Evolutionary conservation across 2,888 invertebrate species (phyloP), one percentile per base, ranked within the genome.

Genomic region (Craniophora ligustri): DNA sequence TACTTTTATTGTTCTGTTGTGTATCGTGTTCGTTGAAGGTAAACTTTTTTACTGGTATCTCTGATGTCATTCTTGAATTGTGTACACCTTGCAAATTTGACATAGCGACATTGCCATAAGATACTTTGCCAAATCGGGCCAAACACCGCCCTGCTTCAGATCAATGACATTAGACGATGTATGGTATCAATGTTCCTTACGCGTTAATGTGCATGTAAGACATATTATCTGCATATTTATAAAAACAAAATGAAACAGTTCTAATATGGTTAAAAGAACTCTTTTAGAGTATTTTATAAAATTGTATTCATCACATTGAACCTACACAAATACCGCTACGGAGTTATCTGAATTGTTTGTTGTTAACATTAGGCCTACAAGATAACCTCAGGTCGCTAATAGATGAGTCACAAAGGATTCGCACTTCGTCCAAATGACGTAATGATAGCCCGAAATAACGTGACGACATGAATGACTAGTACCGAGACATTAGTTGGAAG

Each of bases 391-490:
- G 50, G 39, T 58, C 49, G 39, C 18, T 40, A 46, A 45, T 62
- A 34, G 11, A 38, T 69, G 65, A 60, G 39, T 61, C 40, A 65
- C 40, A 57, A 50, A 54, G 26, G 57, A 70, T 62, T 54, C 46
- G 40, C 39, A 46, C 47, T 63, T 53, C 35, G 35, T 47, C 36
- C 15, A 28, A 44, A 70, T 71, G 74, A 71, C 71, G 71, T 59
- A 74, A 71, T 49, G 44, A 55, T 39, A 58, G 16, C 42, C 45
- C 47, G 30, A 70, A 67, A 73, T 70, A 62, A 55, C 50, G 44
- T 74, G 63, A 59, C 71, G 58, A 60, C 56, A 58, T 74, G 56
- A 71, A 70, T 73, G 67, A 56, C 23, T 34, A 45, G 40, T 35
- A 46, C 34, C 11, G 36, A 48, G 40, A 56, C 34, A 65, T 45